Evolutionary conservation across 2,797 vertebrate genomes (phyloP).

Genomic region (Sylvilagus floridanus): DNA sequence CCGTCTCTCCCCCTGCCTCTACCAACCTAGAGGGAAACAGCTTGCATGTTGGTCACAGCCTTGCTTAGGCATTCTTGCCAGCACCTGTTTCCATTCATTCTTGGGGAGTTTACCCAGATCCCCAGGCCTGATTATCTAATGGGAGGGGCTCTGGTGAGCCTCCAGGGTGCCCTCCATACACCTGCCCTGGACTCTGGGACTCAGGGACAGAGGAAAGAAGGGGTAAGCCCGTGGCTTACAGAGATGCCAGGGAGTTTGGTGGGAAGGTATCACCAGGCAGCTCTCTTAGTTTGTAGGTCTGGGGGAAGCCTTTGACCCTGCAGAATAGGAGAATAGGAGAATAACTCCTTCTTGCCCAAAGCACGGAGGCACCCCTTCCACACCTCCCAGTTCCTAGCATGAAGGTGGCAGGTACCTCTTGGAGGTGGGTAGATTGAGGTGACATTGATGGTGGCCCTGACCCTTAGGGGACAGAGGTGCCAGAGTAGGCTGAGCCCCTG

Average conservation of each 20-base stretch:
- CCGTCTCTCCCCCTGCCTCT: neutral
- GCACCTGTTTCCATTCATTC: neutral
- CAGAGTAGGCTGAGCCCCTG: neutral
- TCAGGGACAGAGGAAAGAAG: neutral
- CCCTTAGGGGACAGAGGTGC: neutral
- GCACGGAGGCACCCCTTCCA: neutral
- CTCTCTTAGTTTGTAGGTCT: neutral
- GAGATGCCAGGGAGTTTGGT: neutral
- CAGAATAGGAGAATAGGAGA: no score
- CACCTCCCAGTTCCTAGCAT: neutral
- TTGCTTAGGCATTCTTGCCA: neutral
- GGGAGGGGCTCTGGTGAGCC: neutral
- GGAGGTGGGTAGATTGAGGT: neutral
- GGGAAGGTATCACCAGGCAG: neutral
- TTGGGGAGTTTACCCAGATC: neutral
- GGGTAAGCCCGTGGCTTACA: fast-evolving
- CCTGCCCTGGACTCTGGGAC: neutral
- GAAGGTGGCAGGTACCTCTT: neutral
- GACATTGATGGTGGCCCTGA: neutral
- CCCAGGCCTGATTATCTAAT: neutral
- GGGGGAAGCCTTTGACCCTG: neutral
- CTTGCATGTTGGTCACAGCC: no score
- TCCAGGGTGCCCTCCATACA: neutral
- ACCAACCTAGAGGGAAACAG: neutral
- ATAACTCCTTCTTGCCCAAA: neutral